Base-by-base conservation (phyloP, 2,888 invertebrate species). In the Stenoptilia bipunctidactyla region DNA sequence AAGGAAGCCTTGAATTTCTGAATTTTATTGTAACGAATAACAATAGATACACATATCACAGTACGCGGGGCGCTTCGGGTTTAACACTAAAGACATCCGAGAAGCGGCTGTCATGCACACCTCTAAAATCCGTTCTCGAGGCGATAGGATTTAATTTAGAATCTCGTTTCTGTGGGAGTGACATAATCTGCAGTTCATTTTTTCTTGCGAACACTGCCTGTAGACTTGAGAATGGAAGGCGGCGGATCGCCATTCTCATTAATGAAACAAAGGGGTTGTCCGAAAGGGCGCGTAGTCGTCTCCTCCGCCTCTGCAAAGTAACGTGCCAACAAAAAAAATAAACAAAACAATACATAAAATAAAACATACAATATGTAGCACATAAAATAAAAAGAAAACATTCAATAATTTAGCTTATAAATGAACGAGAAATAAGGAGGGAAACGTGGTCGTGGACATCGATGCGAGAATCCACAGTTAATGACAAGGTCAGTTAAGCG, bases 221-320 rank as follows among this genome's bases (percentile, higher is more conserved):
- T 73, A 58, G 80, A 69, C 66, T 80, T 77, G 68, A 84, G 80
- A 64, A 83, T 79, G 48, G 84, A 77, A 55, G 83, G 79, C 60
- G 83, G 82, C 51, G 77, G 79, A 62, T 84, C 84, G 56, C 84
- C 84, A 56, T 85, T 84, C 61, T 86, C 85, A 56, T 85, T 85
- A 58, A 83, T 70, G 70, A 90, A 86, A 86, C 91, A 90, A 72
- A 93, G 85, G 45, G 93, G 93, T 70, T 93, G 92, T 64, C 93
- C 93, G 66, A 91, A 91, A 47, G 91, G 89, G 72, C 91, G 86
- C 54, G 87, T 87, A 53, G 87, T 86, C 50, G 86, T 84, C 62
- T 80, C 80, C 65, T 87, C 85, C 59, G 74, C 73, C 67, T 83
- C 85, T 85, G 83, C 46, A 76, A 83, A 74, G 61, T 53, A 74